These are phyloP conservation scores for Aptenodytes forsteri DNA, from an alignment of 2,113 vertebrate species.

Conservation along the genomic window DNA sequence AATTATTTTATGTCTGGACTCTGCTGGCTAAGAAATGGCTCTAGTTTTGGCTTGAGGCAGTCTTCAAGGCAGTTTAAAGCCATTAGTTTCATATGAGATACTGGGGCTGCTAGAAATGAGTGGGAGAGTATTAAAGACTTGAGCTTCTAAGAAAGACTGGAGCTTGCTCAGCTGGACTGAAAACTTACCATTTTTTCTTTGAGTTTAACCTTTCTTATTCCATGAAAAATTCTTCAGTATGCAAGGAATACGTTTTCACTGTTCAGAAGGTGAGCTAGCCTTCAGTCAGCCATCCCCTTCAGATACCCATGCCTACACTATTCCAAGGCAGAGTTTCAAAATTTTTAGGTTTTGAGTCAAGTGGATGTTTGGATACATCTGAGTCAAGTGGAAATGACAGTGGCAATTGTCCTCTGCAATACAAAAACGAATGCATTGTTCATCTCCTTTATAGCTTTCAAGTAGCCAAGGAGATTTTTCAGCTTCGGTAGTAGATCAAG, in stretches of 20 bases:
- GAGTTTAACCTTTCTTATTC: background rate
- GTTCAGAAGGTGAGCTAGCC: background rate
- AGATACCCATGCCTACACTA: background rate
- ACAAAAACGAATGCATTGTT: background rate
- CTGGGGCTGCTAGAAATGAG: background rate
- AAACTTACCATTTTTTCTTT: background rate
- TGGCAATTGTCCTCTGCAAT: background rate
- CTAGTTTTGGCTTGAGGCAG: background rate
- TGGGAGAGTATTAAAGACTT: background rate
- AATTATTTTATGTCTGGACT: background rate
- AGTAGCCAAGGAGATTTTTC: background rate
- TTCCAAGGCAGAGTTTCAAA: background rate
- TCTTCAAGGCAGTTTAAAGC: background rate
- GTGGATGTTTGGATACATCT: background rate
- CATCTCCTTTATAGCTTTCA: background rate
- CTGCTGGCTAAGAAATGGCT: background rate
- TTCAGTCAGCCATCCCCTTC: background rate
- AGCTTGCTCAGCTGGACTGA: background rate
- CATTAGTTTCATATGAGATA: background rate
- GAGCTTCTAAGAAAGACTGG: background rate
- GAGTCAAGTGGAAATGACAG: background rate
- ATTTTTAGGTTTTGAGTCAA: background rate
- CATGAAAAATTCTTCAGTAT: background rate
- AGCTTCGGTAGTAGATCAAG: background rate
- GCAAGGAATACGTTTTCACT: background rate